Conservation (phyloP, 2,888 invertebrate species). For the Apodemia mormo region DNA sequence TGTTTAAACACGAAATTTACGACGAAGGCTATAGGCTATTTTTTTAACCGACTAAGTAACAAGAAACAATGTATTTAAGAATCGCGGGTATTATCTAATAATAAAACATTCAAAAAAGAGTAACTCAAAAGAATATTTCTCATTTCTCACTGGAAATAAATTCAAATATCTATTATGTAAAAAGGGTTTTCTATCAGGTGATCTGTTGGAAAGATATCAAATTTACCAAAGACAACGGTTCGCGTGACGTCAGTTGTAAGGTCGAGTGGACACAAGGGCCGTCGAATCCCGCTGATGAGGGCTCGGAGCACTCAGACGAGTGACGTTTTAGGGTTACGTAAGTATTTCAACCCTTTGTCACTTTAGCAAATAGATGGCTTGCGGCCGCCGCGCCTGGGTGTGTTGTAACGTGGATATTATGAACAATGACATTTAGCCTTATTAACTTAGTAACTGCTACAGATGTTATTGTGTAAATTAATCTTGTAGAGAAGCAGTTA, state of each 20-base stretch:
- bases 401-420: conserved; percentile 5
- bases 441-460: background rate
- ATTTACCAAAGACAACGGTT: conserved; percentile 31
- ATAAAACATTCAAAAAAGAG: background rate
- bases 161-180: conserved; percentile 18
- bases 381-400: conserved; percentile 13
- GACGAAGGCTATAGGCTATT: too few species aligned
- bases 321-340: conserved; percentile 32
- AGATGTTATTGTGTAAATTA: conserved; percentile 4
- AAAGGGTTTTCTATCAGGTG: conserved; percentile 21
- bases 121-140: background rate
- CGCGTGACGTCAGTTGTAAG: conserved; percentile 37
- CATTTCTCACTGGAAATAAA: background rate
- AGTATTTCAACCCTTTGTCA: conserved; percentile 33
- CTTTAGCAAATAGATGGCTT: conserved; percentile 29
- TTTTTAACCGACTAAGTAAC: too few species aligned
- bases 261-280: conserved; percentile 43
- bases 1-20: too few species aligned
- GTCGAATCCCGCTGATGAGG: conserved; percentile 43
- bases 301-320: conserved; percentile 36
- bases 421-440: conserved; percentile 16
- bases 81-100: too few species aligned
- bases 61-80: too few species aligned
- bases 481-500: background rate
- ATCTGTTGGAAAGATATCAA: conserved; percentile 29